phyloP scores from a whole-genome alignment of 2,113 vertebrate species.

The Smithornis capensis region DNA sequence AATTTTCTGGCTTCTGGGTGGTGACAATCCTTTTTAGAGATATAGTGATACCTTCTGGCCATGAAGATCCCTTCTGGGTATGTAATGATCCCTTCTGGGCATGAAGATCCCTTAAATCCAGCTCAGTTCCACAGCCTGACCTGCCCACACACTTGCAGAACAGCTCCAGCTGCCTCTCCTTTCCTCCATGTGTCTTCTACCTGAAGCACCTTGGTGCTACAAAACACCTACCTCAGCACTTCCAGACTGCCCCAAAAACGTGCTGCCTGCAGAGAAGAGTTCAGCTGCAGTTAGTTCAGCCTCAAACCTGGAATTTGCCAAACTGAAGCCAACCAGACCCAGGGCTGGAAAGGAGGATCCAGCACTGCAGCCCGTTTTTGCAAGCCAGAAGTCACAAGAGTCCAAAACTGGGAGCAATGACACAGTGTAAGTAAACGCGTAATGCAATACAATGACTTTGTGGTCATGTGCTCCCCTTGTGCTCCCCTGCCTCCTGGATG shows the following conservation, averaged over 20 bases:
- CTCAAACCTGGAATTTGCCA: background rate
- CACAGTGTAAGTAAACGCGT: background rate
- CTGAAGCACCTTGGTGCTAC: background rate
- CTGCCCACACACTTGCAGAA: background rate
- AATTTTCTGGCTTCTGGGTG: background rate
- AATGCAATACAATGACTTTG: background rate
- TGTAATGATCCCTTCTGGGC: background rate
- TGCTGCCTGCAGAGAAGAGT: background rate
- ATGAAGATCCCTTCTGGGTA: background rate
- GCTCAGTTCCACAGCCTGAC: background rate
- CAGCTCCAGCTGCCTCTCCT: background rate
- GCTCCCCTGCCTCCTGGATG: background rate
- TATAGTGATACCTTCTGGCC: background rate
- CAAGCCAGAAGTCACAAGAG: background rate
- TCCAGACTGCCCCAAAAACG: background rate
- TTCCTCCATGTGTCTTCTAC: fast-evolving
- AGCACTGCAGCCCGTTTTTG: background rate
- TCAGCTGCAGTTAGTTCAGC: background rate
- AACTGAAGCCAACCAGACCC: background rate
- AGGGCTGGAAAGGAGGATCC: background rate
- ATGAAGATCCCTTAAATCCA: background rate
- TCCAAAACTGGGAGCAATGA: background rate
- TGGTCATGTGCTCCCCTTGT: fast-evolving
- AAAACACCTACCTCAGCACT: fast-evolving
- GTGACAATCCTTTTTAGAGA: background rate